phyloP scores from a whole-genome alignment of 2,888 invertebrate species.

The Latrodectus hesperus region DNA sequence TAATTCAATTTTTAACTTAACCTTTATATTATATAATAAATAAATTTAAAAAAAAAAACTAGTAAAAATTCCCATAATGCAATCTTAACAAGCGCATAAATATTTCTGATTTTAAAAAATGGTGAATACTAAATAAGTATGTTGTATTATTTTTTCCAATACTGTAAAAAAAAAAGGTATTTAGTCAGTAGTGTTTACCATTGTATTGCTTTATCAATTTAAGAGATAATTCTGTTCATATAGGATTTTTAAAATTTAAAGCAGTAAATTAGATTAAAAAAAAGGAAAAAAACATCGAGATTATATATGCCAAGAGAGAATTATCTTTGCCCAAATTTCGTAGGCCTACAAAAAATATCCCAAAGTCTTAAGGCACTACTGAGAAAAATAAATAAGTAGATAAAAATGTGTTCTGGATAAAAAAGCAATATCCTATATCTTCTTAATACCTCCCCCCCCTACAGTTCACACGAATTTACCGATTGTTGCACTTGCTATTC shows the following conservation, averaged over 20 bases:
- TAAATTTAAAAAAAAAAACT: too few species aligned
- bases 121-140: too few species aligned
- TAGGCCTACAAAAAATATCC: constrained; percentile 25
- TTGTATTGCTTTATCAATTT: too few species aligned
- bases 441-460: constrained; percentile 34
- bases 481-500: constrained; percentile 63
- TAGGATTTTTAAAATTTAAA: not conserved
- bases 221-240: too few species aligned
- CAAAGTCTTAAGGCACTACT: constrained; percentile 28
- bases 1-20: too few species aligned
- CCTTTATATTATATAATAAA: too few species aligned
- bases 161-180: too few species aligned
- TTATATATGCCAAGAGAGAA: constrained; percentile 14
- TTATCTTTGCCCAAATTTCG: constrained; percentile 46
- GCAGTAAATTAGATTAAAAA: not conserved
- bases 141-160: too few species aligned
- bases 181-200: too few species aligned
- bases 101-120: too few species aligned
- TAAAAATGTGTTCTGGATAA: constrained; percentile 39
- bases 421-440: constrained; percentile 56
- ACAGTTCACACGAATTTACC: constrained; percentile 56
- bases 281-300: not conserved
- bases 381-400: constrained; percentile 21
- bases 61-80: too few species aligned
- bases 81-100: too few species aligned